A percentile compares a stretch with the other conserved stretches of the same genome.
Evolutionary conservation across 1,140 invertebrate species (phyloP).

Genomic region (Prorops nasuta): DNA sequence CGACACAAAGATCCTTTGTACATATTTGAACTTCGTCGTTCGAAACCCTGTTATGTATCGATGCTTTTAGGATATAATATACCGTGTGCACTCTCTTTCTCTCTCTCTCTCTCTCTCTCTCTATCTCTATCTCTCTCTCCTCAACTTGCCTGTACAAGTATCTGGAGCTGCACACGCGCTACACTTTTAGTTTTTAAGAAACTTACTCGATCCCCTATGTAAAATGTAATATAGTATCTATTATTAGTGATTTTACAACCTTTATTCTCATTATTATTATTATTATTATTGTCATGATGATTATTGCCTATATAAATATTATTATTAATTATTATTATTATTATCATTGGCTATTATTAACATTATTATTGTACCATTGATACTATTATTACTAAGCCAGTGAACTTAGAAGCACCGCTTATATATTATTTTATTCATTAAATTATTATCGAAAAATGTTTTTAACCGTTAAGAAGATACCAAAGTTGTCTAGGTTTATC

Average conservation of each 20-base stretch:
- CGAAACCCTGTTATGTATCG: constrained; percentile 19
- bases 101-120: too few species aligned
- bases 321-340: constrained; percentile 35
- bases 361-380: constrained; percentile 33
- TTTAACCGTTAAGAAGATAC: constrained; percentile 51
- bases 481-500: constrained; percentile 58
- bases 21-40: constrained; percentile 22
- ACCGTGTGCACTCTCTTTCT: constrained; percentile 9
- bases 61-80: constrained; percentile 14
- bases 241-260: constrained; percentile 24
- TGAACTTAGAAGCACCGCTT: constrained; percentile 26
- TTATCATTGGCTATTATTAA: constrained; percentile 28
- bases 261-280: constrained; percentile 19
- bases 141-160: constrained; percentile 11
- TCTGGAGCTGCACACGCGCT: constrained; percentile 14
- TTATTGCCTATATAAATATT: constrained; percentile 16
- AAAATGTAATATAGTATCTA: constrained; percentile 40
- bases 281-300: constrained; percentile 21
- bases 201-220: constrained; percentile 42
- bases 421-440: constrained; percentile 39
- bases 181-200: constrained; percentile 30
- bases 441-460: constrained; percentile 45
- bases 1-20: constrained; percentile 13
- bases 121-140: too few species aligned
- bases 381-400: constrained; percentile 35